Evolutionary conservation across 2,113 vertebrate genomes (phyloP), one percentile per base, ranked within the genome.

Genomic region (Corythaixoides concolor): DNA sequence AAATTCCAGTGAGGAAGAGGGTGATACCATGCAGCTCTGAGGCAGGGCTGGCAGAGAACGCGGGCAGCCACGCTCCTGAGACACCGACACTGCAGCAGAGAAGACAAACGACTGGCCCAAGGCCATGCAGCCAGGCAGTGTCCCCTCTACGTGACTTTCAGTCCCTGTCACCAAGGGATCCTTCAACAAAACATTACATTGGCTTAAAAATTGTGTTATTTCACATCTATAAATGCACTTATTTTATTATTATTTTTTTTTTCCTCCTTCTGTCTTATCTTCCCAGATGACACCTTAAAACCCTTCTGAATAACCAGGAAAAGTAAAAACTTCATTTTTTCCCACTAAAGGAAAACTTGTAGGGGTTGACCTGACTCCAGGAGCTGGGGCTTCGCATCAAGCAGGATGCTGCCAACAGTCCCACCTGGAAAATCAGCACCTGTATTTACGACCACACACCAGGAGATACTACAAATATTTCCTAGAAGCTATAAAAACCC

Each of bases 101-200:
- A 55, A 81, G 78, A 60, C 11, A 72, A 89, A 88, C 24, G 91
- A 74, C 47, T 62, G 60, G 74, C 88, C 93, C 70, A 76, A 86
- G 90, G 94, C 93, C 60, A 94, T 10, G 4, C 72, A 66, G 53
- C 7, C 1, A 30, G 16, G 45, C 74, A 60, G 15, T 41, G 70
- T 62, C 87, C 39, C 72, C 75, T 87, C 62, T 83, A 60, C 26
- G 16, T 92, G 91, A 87, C 93, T 93, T 93, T 74, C 79, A 93
- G 56, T 75, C 69, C 43, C 75, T 1, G 27, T 39, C 67, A 24
- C 66, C 47, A 30, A 58, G 35, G 63, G 63, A 93, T 68, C 90
- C 59, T 90, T 83, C 90, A 84, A 69, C 35, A 55, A 79, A 88
- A 76, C 15, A 30, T 16, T 84, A 35, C 13, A 55, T 43, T 11